phyloP scores from a whole-genome alignment of 2,113 vertebrate species.

The Oreochromis aureus region DNA sequence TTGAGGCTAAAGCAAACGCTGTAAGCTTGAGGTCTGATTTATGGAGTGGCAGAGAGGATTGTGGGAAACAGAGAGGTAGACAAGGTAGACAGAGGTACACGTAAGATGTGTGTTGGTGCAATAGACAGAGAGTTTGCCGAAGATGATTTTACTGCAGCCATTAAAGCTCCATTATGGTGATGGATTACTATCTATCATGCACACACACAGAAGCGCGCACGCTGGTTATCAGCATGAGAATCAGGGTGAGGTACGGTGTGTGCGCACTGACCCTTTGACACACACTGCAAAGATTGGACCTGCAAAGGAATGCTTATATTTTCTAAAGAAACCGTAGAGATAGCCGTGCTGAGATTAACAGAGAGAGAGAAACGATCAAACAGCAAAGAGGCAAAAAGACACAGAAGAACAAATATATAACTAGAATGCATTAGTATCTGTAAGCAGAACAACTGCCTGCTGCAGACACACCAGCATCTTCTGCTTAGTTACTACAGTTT shows the following conservation, averaged over 20 bases:
- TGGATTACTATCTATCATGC: constrained; percentile 56
- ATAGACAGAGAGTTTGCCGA: constrained; percentile 1
- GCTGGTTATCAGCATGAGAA: constrained; percentile 30
- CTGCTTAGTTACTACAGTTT: background rate
- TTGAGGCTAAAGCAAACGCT: background rate
- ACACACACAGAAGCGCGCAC: background rate
- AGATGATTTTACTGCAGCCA: constrained; percentile 59
- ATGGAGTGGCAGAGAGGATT: constrained; percentile 19
- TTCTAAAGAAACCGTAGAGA: constrained; percentile 45
- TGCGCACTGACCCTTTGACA: constrained; percentile 37
- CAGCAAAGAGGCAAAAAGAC: background rate
- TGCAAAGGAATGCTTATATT: constrained; percentile 60
- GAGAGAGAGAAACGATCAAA: background rate
- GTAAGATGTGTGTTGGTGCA: background rate
- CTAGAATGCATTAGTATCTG: background rate
- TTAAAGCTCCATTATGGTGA: constrained; percentile 59
- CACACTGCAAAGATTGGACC: constrained; percentile 31
- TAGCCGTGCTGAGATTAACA: constrained; percentile 1
- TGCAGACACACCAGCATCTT: background rate
- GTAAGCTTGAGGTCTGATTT: constrained; percentile 20
- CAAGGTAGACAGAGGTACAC: background rate
- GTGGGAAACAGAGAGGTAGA: constrained; percentile 21
- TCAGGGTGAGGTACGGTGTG: background rate
- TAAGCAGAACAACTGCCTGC: background rate
- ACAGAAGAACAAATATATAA: background rate